A percentile compares a stretch with the other conserved stretches of the same genome.
Conservation (phyloP, 1,140 invertebrate species). For the Neoseiulus cucumeris region DNA sequence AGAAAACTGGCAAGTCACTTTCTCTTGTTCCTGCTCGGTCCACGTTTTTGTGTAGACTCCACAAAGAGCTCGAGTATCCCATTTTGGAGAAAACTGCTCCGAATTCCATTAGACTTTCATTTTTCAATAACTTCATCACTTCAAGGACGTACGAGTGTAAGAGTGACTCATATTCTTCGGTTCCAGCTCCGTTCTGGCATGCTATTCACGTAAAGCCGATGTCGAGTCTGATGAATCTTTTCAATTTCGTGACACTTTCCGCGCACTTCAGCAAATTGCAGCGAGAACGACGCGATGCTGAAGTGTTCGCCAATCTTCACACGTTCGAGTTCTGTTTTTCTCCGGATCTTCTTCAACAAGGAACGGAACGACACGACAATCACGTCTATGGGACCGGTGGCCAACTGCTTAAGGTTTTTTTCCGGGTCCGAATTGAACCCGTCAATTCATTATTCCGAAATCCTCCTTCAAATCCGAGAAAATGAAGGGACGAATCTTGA, state of each 20-base stretch:
- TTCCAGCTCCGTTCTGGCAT: background rate
- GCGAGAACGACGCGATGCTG: background rate
- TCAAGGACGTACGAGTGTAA: too few relatives aligned
- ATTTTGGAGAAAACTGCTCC: too few relatives aligned
- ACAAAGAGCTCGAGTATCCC: too few relatives aligned
- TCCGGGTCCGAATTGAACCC: too few relatives aligned
- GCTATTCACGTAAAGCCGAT: conserved; percentile 1
- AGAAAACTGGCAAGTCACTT: conserved; percentile 36
- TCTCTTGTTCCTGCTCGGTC: too few relatives aligned
- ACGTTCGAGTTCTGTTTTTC: conserved; percentile 49
- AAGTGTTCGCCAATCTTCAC: conserved; percentile 17
- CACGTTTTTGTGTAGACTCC: too few relatives aligned
- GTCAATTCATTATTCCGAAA: too few relatives aligned
- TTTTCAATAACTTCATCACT: too few relatives aligned
- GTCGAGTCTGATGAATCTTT: conserved; percentile 4
- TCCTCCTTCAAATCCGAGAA: too few relatives aligned
- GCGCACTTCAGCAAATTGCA: background rate
- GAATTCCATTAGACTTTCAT: too few relatives aligned
- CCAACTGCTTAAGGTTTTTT: conserved; percentile 23
- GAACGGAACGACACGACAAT: conserved; percentile 32
- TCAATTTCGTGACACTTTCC: background rate
- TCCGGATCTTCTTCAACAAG: conserved; percentile 42
- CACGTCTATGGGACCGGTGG: conserved; percentile 52
- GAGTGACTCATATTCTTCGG: too few relatives aligned
- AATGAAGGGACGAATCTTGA: too few relatives aligned